Conservation (phyloP, 1,140 invertebrate species). For the Batillaria attramentaria region DNA sequence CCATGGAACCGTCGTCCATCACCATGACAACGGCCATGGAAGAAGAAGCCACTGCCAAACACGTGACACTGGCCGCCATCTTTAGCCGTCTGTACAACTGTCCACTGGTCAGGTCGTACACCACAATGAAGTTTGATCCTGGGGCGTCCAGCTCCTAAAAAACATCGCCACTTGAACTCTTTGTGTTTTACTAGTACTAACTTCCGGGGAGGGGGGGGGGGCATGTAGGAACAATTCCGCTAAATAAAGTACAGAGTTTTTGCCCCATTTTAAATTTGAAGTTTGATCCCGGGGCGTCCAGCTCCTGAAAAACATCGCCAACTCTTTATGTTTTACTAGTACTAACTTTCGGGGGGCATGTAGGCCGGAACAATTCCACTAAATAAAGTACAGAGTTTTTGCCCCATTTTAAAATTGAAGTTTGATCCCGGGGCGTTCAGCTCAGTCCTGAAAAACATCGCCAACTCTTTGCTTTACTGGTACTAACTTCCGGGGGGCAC, state of each 20-base stretch:
- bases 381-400: too few relatives aligned
- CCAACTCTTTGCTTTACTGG: not conserved
- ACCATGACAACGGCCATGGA: conserved; percentile 87
- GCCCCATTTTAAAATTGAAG: too few relatives aligned
- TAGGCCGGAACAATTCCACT: too few relatives aligned
- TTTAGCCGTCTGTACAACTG: conserved; percentile 93
- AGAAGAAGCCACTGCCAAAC: conserved; percentile 85
- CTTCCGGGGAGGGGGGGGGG: not conserved
- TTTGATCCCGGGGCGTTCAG: conserved; percentile 86
- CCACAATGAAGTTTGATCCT: conserved; percentile 89
- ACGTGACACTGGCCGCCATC: conserved; percentile 83
- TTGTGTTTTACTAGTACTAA: not conserved
- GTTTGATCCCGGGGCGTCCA: conserved; percentile 86
- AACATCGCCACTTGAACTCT: not conserved
- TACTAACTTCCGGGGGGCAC: not conserved
- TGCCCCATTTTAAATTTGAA: too few relatives aligned
- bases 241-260: too few relatives aligned
- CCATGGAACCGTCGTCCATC: conserved; percentile 83
- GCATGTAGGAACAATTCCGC: too few relatives aligned
- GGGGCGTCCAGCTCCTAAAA: conserved; percentile 84
- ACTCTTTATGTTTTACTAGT: not conserved
- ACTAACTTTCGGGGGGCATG: not conserved
- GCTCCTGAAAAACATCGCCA: conserved; percentile 75
- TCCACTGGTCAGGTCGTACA: conserved; percentile 93
- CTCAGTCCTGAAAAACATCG: conserved; percentile 79